Evolutionary conservation across 2,113 vertebrate species (phyloP).

Genomic region (Axis porcinus): DNA sequence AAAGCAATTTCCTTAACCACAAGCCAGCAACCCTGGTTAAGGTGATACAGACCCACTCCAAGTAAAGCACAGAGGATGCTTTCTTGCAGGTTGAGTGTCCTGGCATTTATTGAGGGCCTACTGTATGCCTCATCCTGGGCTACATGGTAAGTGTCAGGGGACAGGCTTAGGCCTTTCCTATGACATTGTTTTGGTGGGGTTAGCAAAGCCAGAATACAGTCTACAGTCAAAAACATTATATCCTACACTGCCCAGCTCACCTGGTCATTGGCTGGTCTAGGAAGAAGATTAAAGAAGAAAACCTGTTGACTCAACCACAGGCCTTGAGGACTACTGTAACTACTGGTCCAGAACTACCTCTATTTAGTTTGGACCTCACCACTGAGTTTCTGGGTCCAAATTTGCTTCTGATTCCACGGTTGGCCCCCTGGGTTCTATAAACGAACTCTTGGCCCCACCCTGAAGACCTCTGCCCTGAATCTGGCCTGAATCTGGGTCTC

Average conservation of each 20-base stretch:
- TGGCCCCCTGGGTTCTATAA: background rate
- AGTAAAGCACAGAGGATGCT: background rate
- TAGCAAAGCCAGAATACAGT: background rate
- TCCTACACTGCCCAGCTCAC: background rate
- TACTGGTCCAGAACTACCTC: background rate
- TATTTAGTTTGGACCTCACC: background rate
- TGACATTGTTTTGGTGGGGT: fast-evolving
- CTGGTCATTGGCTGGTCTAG: background rate
- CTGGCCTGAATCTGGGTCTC: background rate
- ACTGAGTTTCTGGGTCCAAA: background rate
- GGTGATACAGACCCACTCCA: background rate
- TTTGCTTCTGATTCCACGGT: background rate
- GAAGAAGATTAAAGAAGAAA: background rate
- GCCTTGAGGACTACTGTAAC: background rate
- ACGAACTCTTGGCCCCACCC: background rate
- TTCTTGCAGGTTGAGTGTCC: background rate
- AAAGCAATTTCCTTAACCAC: conserved; percentile 3
- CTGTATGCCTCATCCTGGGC: background rate
- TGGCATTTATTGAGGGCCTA: background rate
- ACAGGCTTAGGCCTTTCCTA: background rate
- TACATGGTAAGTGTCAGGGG: fast-evolving
- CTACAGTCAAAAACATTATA: background rate
- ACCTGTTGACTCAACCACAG: background rate
- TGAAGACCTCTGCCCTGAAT: background rate
- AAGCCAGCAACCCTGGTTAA: background rate